A percentile compares a stretch with the other conserved stretches of the same genome.
phyloP scores from a whole-genome alignment of 1,140 invertebrate species.

The Himalopsyche phryganea region DNA sequence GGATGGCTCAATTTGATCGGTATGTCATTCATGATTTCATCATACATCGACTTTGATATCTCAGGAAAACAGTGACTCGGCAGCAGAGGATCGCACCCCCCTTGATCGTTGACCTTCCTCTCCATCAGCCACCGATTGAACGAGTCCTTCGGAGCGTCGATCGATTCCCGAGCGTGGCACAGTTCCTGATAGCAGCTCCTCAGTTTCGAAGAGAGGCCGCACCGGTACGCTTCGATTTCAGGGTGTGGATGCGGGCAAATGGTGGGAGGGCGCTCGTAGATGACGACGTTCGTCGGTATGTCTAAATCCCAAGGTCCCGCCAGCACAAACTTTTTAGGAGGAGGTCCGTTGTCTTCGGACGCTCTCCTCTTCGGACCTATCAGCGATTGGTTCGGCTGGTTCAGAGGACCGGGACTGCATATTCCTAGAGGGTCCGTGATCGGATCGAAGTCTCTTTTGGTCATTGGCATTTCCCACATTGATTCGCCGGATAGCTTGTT shows the following conservation, averaged over 20 bases:
- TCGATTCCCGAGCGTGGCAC: slow-evolving; percentile 89
- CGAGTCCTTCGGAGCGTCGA: slow-evolving; percentile 93
- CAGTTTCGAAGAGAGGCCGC: slow-evolving; percentile 75
- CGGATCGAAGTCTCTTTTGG: slow-evolving; percentile 77
- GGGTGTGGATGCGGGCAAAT: slow-evolving; percentile 89
- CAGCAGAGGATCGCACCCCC: slow-evolving; percentile 80
- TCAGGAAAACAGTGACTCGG: slow-evolving; percentile 90
- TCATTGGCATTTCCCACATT: slow-evolving; percentile 85
- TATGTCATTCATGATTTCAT: slow-evolving; percentile 98
- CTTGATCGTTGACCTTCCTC: slow-evolving; percentile 84
- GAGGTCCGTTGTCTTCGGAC: slow-evolving; percentile 67
- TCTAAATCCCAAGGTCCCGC: slow-evolving; percentile 95
- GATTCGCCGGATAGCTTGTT: slow-evolving; percentile 94
- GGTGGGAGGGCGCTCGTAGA: slow-evolving; percentile 80
- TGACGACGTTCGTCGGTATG: slow-evolving; percentile 89
- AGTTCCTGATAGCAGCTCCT: slow-evolving; percentile 90
- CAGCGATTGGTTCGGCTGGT: slow-evolving; percentile 51
- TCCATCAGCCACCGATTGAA: slow-evolving; percentile 97
- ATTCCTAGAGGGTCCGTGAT: slow-evolving; percentile 91
- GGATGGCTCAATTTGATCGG: slow-evolving; percentile 92
- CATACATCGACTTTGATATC: slow-evolving; percentile 91
- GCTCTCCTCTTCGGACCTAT: slow-evolving; percentile 64
- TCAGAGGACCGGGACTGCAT: slow-evolving; percentile 56
- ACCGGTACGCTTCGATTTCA: slow-evolving; percentile 81
- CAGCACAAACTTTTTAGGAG: slow-evolving; percentile 81